These are phyloP conservation scores for Yponomeuta evonymella DNA, from an alignment of 2,888 invertebrate genomes.

Conservation along the genomic window DNA sequence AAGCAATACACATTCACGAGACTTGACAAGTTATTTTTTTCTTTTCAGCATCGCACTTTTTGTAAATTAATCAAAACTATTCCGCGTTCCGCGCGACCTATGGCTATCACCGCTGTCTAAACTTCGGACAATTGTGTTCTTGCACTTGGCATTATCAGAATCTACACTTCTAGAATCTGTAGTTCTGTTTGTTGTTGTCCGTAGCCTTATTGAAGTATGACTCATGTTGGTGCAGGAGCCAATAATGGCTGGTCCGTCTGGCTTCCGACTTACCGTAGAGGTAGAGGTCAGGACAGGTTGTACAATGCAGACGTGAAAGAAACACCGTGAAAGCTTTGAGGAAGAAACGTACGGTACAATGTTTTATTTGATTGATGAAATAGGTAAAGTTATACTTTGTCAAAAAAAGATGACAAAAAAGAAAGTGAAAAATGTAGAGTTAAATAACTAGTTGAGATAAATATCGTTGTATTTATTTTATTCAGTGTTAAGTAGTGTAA, in stretches of 20 bases:
- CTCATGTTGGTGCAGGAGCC: background rate
- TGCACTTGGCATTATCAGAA: too few species aligned
- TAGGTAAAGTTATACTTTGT: background rate
- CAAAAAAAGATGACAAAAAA: background rate
- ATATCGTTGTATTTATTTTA: too few species aligned
- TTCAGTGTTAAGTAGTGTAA: too few species aligned
- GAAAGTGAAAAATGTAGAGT: too few species aligned
- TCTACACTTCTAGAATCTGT: background rate
- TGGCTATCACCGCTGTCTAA: too few species aligned
- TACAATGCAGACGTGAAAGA: background rate
- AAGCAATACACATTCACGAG: too few species aligned
- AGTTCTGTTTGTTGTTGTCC: background rate
- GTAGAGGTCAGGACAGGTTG: background rate
- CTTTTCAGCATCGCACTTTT: too few species aligned
- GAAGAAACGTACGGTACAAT: background rate
- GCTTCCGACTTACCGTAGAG: background rate
- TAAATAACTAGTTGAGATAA: too few species aligned
- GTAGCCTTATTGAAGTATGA: background rate
- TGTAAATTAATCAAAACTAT: too few species aligned
- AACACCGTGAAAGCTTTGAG: background rate
- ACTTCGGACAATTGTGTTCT: too few species aligned
- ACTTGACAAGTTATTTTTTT: too few species aligned
- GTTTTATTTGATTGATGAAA: background rate
- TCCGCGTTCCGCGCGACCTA: too few species aligned
- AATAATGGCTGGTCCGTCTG: background rate